Base-by-base conservation (phyloP, 2,888 invertebrate species). In the Polyommatus icarus region DNA sequence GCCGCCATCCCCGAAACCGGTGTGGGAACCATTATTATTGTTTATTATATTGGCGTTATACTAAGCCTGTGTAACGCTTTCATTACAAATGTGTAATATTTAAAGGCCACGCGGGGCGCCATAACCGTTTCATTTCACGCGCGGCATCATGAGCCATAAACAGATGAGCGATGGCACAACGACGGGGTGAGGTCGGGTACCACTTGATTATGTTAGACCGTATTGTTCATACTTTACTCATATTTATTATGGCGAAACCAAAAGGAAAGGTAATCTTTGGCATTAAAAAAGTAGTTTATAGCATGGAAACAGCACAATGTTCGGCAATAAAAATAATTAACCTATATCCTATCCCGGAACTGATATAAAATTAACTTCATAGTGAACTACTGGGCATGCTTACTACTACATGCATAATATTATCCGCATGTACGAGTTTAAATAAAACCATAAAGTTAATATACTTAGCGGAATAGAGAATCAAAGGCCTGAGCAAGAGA, bases 91-190 rank as follows among this genome's bases (percentile, higher is more conserved):
- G 40, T 40, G n/a, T 36, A 18, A 36, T n/a, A 36, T 36, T 7
- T 36, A 18, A 71, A 71, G 40, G 36, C 40, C 40, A 36, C 71
- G 59, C 59, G 59, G 59, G 59, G 10, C 40, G n/a, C 36, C n/a
- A 40, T 40, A 71, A 18, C 40, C 6, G 32, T 71, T 71, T 36
- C 71, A 71, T 71, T 40, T 40, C 71, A n/a, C 40, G 18, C 71
- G 32, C 40, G 36, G 71, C 40, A 40, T 71, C 71, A 40, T 71
- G 36, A 71, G 40, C 71, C 40, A 71, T 71, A 71, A 71, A 71
- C 36, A 71, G n/a, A 71, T 32, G 40, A 36, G n/a, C 32, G 15
- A 71, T 24, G 59, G 10, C 20, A 8, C 59, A 20, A 57, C 57
- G n/a, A 57, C 57, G n/a, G 59, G 59, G 59, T 20, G 59, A 10